Base-by-base conservation (phyloP, 2,888 invertebrate species). In the Xanthorhoe spadicearia region DNA sequence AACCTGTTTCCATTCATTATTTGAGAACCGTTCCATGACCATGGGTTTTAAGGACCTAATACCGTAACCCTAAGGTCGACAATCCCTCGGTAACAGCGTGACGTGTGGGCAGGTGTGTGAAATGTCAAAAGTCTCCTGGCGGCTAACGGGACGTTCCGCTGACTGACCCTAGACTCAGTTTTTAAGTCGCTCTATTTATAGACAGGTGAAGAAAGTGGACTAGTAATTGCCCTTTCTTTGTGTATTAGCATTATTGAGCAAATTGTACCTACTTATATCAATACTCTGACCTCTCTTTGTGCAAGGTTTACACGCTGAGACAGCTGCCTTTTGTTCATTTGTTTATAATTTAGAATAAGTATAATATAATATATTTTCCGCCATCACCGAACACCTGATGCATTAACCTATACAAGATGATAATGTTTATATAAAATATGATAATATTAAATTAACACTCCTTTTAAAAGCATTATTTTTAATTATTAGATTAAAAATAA, bases 101-200 rank as follows among this genome's bases (percentile, higher is more conserved):
- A 18, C 23, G 38, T 18, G 53, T 46, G 15, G 70, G 66, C 71
- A 72, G 73, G 71, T 64, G 68, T 64, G 59, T 43, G 43, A 73
- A 72, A 74, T 74, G 74, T 72, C 72, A 74, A 67, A 60, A 71
- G 72, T 65, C 60, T 62, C 67, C 67, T 62, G 38, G 17, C 35
- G 64, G 62, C 59, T 74, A 74, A 74, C 74, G 74, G 74, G 51
- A 65, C 64, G 73, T 69, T 72, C 72, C 72, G 64, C 67, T 64
- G 70, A 38, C 38, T 66, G 70, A 56, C 9, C 17, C 17, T 48
- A 28, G 35, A 9, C 43, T 28, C 8, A 15, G 8, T 43, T 61
- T 64, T 60, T 55, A 55, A 38, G n/a, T 38, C 50, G 5, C 5
- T 28, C 66, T 73, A 73, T 73, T 70, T 69, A 71, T 73, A 73